Percentiles rank a stretch among this genome's conserved stretches.
These are phyloP conservation scores for Lordiphosa stackelbergi DNA, from an alignment of 1,140 invertebrate species.

Conservation along the genomic window DNA sequence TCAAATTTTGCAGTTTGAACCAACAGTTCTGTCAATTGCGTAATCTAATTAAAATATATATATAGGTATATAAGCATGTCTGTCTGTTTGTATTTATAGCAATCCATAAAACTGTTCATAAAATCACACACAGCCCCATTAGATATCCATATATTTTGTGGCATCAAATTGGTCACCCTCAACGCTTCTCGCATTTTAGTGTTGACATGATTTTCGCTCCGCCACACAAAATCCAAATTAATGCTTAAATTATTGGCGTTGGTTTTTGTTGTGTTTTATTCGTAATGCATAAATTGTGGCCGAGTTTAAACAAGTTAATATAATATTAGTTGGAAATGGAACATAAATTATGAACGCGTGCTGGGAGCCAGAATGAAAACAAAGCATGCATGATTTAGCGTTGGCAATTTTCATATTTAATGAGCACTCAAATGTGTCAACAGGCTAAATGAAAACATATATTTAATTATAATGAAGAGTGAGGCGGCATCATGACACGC, in stretches of 20 bases:
- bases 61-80: too few relatives aligned
- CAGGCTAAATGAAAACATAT: slow-evolving; percentile 71
- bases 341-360: slow-evolving; percentile 66
- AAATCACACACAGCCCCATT: not conserved
- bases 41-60: too few relatives aligned
- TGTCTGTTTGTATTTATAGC: too few relatives aligned
- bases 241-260: slow-evolving; percentile 51
- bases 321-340: slow-evolving; percentile 55
- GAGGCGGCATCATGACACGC: slow-evolving; percentile 31
- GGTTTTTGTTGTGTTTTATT: slow-evolving; percentile 7
- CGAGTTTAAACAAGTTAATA: slow-evolving; percentile 61
- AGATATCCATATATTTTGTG: too few relatives aligned
- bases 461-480: slow-evolving; percentile 65
- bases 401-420: slow-evolving; percentile 66
- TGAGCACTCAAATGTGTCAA: slow-evolving; percentile 74
- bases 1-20: too few relatives aligned
- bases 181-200: slow-evolving; percentile 41
- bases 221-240: slow-evolving; percentile 44
- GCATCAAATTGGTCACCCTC: slow-evolving; percentile 12
- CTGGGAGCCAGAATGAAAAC: slow-evolving; percentile 32
- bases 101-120: not conserved
- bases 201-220: slow-evolving; percentile 25
- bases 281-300: slow-evolving; percentile 47
- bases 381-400: slow-evolving; percentile 63
- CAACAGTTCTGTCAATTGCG: too few relatives aligned